Percentiles rank a stretch among this genome's conserved stretches.
These are phyloP conservation scores for Cataglyphis albicans DNA, from an alignment of 2,888 invertebrate genomes.

Conservation along the genomic window DNA sequence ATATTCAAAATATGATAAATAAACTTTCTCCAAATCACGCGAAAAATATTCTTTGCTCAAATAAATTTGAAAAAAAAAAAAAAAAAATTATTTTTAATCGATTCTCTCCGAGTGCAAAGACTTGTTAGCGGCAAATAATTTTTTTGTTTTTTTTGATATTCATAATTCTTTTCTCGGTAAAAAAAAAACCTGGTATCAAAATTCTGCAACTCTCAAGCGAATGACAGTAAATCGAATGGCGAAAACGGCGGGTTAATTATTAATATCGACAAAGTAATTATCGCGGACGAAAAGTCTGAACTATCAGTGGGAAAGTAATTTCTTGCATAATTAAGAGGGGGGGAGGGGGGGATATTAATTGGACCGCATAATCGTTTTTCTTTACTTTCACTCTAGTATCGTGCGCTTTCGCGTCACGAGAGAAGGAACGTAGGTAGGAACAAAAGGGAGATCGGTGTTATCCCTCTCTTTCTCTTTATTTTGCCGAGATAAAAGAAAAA, in stretches of 20 bases:
- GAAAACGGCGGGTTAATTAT: constrained; percentile 9
- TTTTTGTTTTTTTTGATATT: neutral
- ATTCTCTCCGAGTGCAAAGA: neutral
- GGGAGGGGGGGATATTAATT: constrained; percentile 15
- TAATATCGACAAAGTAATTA: constrained; percentile 13
- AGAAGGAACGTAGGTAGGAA: neutral
- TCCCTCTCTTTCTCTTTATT: constrained; percentile 1
- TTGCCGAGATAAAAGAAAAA: constrained; percentile 20
- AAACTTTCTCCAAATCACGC: neutral
- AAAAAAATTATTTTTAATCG: neutral
- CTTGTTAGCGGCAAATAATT: neutral
- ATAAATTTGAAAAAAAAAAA: neutral
- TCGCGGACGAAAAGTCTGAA: neutral
- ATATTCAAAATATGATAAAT: neutral
- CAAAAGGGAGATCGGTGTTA: constrained; percentile 5
- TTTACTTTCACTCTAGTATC: constrained; percentile 32
- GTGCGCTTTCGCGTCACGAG: neutral
- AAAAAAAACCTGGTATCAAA: neutral
- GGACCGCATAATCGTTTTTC: constrained; percentile 36
- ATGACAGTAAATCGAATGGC: neutral
- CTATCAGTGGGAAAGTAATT: constrained; percentile 26
- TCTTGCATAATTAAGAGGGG: constrained; percentile 33
- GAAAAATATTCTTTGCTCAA: neutral
- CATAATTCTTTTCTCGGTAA: neutral
- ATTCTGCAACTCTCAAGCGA: neutral